These are phyloP conservation scores for Pomatorhinus ruficollis DNA, from an alignment of 2,113 vertebrate genomes.

Conservation along the genomic window DNA sequence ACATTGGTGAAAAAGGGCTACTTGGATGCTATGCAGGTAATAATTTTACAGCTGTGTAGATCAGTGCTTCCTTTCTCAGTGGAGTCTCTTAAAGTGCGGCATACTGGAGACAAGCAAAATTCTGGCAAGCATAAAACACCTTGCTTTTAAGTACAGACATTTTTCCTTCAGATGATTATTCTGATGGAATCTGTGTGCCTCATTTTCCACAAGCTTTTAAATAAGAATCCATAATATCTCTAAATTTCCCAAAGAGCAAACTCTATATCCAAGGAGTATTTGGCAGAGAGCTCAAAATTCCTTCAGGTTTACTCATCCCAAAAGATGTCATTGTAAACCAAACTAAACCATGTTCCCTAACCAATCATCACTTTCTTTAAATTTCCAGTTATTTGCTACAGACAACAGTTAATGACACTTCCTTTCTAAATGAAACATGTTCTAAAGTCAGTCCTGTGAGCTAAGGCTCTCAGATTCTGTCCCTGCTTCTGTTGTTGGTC, in stretches of 20 bases:
- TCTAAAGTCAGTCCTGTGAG: neutral
- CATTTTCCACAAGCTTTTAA: neutral
- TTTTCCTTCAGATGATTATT: fast-evolving
- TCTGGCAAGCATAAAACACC: neutral
- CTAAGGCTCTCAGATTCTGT: neutral
- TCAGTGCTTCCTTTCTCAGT: neutral
- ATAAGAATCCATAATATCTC: neutral
- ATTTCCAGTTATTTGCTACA: neutral
- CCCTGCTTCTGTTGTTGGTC: neutral
- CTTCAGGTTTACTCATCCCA: neutral
- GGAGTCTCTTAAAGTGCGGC: fast-evolving
- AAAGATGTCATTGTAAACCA: neutral
- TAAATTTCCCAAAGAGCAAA: neutral
- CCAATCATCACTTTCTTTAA: neutral
- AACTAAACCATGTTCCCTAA: neutral
- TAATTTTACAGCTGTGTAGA: neutral
- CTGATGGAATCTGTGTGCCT: neutral
- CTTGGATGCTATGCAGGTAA: neutral
- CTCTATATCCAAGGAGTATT: neutral
- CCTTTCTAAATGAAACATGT: neutral
- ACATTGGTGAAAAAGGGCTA: neutral
- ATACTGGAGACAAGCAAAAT: neutral
- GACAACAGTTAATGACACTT: neutral
- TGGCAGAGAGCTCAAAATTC: neutral
- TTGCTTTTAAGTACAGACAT: neutral